Evolutionary conservation across 1,140 invertebrate genomes (phyloP), one percentile per base, ranked within the genome.

Genomic region (Habropoda laboriosa): DNA sequence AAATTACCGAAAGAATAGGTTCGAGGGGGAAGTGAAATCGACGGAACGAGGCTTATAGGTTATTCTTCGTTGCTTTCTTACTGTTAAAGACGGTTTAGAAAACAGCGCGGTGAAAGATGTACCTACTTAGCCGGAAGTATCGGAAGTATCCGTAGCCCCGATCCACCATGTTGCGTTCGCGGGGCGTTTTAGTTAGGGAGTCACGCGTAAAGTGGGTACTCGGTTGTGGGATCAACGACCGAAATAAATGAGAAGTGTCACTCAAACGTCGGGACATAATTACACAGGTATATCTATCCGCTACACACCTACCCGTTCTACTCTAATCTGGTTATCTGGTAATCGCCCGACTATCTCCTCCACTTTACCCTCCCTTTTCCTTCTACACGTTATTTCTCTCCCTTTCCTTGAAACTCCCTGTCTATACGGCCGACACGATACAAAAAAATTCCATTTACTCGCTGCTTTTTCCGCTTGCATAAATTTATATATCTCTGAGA

Each of bases 211-310:
- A 58, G 77, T 42, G 49, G 61, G 18, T 40, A 21, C 21, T 53
- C 57, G 38, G 16, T 82, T 42, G 42, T 21, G 32, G 55, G 80
- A 85, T 86, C 64, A 84, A 83, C 81, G 77, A 82, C 72, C 82
- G 79, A 89, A 89, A 90, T 89, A 89, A 91, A 90, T 90, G 87
- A 90, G 87, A 91, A 88, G 80, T 87, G 88, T 89, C 90, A 89
- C 78, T 90, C 88, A 90, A 90, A 89, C 83, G 87, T 90, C 87
- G 60, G 78, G 72, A 80, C 81, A 86, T 90, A 88, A 90, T 91
- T 90, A 86, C 86, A 75, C 76, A 74, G 58, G 75, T 80, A 81
- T 77, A 85, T 83, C 64, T 80, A 81, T 82, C 67, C 61, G 40
- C 71, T 64, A 71, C 55, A 60, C 74, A 66, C 58, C 81, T 81